Conservation (phyloP, 2,797 vertebrate genomes). For the Apogon talboti region DNA sequence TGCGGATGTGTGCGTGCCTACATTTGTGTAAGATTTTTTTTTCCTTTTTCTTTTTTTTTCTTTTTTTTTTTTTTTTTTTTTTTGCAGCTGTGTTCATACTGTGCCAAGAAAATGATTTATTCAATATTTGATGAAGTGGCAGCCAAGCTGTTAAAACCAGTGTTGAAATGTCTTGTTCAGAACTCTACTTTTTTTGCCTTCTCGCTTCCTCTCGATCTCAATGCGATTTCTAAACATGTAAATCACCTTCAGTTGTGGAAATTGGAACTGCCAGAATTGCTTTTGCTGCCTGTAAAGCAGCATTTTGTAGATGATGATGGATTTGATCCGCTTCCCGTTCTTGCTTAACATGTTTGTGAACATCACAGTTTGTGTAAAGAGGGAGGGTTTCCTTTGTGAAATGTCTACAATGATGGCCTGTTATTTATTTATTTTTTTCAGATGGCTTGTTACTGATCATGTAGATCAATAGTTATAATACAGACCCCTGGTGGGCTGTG, state of each 20-base stretch:
- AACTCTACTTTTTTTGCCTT: slow-evolving; percentile 56
- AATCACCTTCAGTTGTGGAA: slow-evolving; percentile 73
- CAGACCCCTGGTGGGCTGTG: no score
- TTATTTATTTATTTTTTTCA: slow-evolving; percentile 13
- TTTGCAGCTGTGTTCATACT: slow-evolving; percentile 78
- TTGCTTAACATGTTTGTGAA: slow-evolving; percentile 55
- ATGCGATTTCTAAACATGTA: slow-evolving; percentile 75
- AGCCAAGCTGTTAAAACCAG: slow-evolving; percentile 79
- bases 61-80: slow-evolving; percentile 30
- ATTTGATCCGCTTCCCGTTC: slow-evolving; percentile 61
- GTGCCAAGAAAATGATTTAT: slow-evolving; percentile 83
- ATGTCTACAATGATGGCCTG: slow-evolving; percentile 47
- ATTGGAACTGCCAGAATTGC: slow-evolving; percentile 75
- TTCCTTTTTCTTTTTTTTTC: slow-evolving; percentile 7
- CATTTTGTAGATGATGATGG: slow-evolving; percentile 69
- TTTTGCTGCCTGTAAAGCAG: slow-evolving; percentile 70
- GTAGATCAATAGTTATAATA: no score
- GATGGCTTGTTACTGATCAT: slow-evolving; percentile 6
- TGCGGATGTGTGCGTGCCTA: slow-evolving; percentile 41
- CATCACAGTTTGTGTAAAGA: slow-evolving; percentile 49
- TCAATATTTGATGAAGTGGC: slow-evolving; percentile 84
- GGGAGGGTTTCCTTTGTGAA: slow-evolving; percentile 43
- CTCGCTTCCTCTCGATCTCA: slow-evolving; percentile 59
- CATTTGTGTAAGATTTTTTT: slow-evolving; percentile 38
- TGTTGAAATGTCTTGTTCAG: slow-evolving; percentile 77